Evolutionary conservation across 2,113 vertebrate species (phyloP).

Genomic region (Toxotes jaculatrix): DNA sequence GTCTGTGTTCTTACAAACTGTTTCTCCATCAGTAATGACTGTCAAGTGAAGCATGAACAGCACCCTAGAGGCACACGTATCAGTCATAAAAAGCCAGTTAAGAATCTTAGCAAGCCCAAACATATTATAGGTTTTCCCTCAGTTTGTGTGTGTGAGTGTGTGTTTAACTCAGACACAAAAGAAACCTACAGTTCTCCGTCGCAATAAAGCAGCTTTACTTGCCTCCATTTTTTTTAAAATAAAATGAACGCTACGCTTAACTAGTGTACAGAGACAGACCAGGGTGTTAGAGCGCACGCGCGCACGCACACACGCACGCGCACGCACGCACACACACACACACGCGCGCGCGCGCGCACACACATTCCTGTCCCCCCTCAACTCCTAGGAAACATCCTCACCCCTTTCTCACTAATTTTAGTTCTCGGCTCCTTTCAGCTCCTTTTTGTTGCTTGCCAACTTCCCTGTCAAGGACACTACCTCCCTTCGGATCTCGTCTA

Average conservation of each 20-base stretch:
- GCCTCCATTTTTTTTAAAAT: background rate
- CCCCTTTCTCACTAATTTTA: constrained; percentile 13
- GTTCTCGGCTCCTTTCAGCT: constrained; percentile 20
- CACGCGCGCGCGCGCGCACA: too few relatives aligned
- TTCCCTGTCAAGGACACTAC: background rate
- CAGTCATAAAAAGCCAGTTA: constrained; percentile 29
- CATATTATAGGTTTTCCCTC: constrained; percentile 22
- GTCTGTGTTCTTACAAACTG: constrained; percentile 20
- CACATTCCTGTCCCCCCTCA: constrained; percentile 46
- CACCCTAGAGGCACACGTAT: constrained; percentile 35
- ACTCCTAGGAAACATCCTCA: constrained; percentile 60
- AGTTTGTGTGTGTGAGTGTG: background rate
- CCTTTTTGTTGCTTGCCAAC: constrained; percentile 3
- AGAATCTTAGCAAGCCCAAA: constrained; percentile 54
- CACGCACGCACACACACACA: constrained; percentile 20
- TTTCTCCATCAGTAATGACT: constrained; percentile 37
- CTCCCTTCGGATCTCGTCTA: background rate
- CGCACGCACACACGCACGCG: constrained; percentile 13
- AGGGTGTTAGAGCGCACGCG: background rate
- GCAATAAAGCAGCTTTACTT: constrained; percentile 46
- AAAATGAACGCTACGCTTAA: constrained; percentile 37
- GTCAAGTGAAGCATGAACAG: constrained; percentile 25
- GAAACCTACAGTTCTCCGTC: background rate
- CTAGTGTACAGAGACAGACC: background rate
- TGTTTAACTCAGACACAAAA: background rate